Conservation (phyloP, 2,113 vertebrate genomes). For the Psophia crepitans region DNA sequence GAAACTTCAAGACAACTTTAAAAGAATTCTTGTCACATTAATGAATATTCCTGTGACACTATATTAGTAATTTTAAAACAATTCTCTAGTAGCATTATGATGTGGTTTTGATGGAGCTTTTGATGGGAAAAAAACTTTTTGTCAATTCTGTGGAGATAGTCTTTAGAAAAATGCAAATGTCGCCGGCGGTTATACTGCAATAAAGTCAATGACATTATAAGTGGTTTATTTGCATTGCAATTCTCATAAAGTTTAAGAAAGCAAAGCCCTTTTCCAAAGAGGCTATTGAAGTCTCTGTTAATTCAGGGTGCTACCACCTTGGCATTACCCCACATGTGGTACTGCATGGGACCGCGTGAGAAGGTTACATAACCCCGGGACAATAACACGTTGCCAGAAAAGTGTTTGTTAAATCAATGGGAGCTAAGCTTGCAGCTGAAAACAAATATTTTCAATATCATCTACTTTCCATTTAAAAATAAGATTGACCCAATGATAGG, state of each 20-base stretch:
- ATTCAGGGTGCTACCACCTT: background rate
- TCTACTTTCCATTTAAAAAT: background rate
- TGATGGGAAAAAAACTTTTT: background rate
- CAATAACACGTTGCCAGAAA: background rate
- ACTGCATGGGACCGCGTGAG: background rate
- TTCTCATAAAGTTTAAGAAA: background rate
- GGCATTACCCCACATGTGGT: background rate
- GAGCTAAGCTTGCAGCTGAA: background rate
- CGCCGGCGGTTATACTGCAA: background rate
- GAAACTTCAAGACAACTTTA: background rate
- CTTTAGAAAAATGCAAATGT: background rate
- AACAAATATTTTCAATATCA: background rate
- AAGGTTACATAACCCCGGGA: background rate
- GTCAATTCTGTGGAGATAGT: background rate
- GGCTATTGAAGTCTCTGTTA: background rate
- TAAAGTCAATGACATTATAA: background rate
- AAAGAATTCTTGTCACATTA: background rate
- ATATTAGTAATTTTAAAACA: background rate
- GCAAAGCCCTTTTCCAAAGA: background rate
- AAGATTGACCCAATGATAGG: background rate
- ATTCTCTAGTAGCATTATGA: background rate
- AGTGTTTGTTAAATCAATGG: background rate
- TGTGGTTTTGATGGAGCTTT: background rate
- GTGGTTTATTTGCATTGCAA: background rate
- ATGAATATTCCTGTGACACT: background rate